Evolutionary conservation across 2,113 vertebrate species (phyloP).

Genomic region (Grantiella picta): DNA sequence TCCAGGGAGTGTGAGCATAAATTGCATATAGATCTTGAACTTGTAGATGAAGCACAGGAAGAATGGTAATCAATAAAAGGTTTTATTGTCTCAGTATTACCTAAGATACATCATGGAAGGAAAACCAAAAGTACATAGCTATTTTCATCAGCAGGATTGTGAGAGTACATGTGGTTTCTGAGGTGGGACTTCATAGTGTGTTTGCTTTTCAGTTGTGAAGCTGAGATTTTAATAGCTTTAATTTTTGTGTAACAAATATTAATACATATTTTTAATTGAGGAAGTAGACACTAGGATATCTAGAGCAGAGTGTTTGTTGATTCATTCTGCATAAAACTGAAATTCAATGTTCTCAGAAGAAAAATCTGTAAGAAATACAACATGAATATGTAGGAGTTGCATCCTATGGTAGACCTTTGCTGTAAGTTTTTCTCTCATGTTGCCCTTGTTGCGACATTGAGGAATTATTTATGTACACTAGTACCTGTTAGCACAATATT

Average conservation of each 20-base stretch:
- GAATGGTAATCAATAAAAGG: neutral
- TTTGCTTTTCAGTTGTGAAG: neutral
- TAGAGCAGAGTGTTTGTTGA: neutral
- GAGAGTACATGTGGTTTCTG: rapidly evolving
- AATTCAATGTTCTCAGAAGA: neutral
- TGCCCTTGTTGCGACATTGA: neutral
- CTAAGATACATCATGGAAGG: neutral
- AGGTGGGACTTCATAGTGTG: neutral
- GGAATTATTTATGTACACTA: neutral
- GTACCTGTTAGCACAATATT: neutral
- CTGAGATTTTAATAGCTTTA: neutral
- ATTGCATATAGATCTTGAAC: neutral
- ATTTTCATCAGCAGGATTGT: neutral
- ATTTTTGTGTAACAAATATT: neutral
- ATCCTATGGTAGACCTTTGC: neutral
- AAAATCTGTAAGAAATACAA: neutral
- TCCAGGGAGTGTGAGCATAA: neutral
- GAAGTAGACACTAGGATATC: neutral
- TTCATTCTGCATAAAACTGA: neutral
- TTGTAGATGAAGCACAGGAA: neutral
- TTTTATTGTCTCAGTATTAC: neutral
- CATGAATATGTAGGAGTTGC: rapidly evolving
- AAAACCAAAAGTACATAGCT: neutral
- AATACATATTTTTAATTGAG: neutral
- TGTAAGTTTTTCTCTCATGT: neutral